Percentiles rank a stretch among this genome's conserved stretches.
Conservation (phyloP, 1,140 invertebrate species). For the Scaptomyza pallida region DNA sequence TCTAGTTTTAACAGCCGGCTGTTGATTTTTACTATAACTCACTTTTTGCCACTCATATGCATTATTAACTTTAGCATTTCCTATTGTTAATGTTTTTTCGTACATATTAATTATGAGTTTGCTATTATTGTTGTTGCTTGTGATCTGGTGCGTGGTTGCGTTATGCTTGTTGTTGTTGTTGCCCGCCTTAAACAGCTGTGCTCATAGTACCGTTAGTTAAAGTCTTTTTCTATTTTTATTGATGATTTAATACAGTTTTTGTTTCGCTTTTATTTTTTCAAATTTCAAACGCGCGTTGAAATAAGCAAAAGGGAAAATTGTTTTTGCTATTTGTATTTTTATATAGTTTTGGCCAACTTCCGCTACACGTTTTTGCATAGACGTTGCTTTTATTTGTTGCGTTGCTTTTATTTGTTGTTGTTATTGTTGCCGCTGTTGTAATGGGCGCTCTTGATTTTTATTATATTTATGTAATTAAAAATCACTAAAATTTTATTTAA, state of each 20-base stretch:
- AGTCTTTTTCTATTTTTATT: conserved; percentile 67
- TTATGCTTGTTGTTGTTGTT: conserved; percentile 35
- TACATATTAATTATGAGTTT: conserved; percentile 74
- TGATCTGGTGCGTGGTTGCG: conserved; percentile 69
- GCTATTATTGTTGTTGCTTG: conserved; percentile 40
- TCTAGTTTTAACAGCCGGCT: conserved; percentile 23
- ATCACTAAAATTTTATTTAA: conserved; percentile 75
- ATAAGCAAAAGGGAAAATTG: conserved; percentile 44
- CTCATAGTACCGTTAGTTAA: conserved; percentile 65
- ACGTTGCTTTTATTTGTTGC: conserved; percentile 40
- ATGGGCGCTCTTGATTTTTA: conserved; percentile 20
- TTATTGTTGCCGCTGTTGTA: conserved; percentile 32
- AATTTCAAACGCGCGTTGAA: conserved; percentile 68
- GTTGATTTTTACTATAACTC: conserved; percentile 68
- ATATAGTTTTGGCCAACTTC: conserved; percentile 44
- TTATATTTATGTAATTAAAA: conserved; percentile 67
- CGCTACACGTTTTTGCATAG: conserved; percentile 37
- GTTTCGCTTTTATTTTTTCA: conserved; percentile 31
- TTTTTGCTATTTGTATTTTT: conserved; percentile 10
- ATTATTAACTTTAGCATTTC: conserved; percentile 80
- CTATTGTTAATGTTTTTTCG: conserved; percentile 74
- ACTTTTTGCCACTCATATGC: conserved; percentile 82
- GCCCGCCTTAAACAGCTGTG: conserved; percentile 59
- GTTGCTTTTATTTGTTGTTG: conserved; percentile 32
- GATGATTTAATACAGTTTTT: conserved; percentile 73